Evolutionary conservation across 2,888 invertebrate species (phyloP).

Genomic region (Ryuthela nishihirai): DNA sequence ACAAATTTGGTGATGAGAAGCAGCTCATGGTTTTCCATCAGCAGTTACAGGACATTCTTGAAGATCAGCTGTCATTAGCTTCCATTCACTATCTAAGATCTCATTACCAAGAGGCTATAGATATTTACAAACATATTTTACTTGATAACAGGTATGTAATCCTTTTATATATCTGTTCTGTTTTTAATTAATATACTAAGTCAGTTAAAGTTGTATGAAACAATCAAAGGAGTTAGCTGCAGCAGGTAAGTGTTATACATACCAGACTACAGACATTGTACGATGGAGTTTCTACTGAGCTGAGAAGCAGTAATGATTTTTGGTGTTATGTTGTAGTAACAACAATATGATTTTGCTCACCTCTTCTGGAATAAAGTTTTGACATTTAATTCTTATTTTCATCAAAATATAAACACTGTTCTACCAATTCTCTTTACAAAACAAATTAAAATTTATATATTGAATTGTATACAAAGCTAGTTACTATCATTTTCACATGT

Average conservation of each 20-base stretch:
- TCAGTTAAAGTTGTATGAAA: not conserved
- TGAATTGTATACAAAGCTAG: too few species aligned
- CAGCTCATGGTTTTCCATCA: slow-evolving; percentile 78
- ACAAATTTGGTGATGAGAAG: slow-evolving; percentile 86
- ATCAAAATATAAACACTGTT: too few species aligned
- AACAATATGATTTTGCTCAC: too few species aligned
- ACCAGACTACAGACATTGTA: not conserved
- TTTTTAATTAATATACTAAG: not conserved
- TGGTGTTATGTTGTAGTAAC: too few species aligned
- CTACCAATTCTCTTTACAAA: too few species aligned
- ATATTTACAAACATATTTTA: slow-evolving; percentile 91
- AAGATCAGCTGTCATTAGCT: slow-evolving; percentile 92
- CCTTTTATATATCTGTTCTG: not conserved
- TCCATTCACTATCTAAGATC: slow-evolving; percentile 93
- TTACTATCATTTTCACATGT: too few species aligned
- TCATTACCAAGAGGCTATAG: slow-evolving; percentile 98
- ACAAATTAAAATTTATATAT: too few species aligned
- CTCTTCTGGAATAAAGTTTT: too few species aligned
- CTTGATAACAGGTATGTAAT: slow-evolving; percentile 76
- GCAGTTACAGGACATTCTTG: slow-evolving; percentile 77
- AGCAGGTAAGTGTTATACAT: not conserved
- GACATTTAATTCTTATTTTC: too few species aligned
- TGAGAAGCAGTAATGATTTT: too few species aligned
- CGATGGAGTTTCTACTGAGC: not conserved
- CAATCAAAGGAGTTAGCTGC: not conserved